Evolutionary conservation across 1,140 invertebrate genomes (phyloP), one percentile per base, ranked within the genome.

Genomic region (Pteromalus puparum): DNA sequence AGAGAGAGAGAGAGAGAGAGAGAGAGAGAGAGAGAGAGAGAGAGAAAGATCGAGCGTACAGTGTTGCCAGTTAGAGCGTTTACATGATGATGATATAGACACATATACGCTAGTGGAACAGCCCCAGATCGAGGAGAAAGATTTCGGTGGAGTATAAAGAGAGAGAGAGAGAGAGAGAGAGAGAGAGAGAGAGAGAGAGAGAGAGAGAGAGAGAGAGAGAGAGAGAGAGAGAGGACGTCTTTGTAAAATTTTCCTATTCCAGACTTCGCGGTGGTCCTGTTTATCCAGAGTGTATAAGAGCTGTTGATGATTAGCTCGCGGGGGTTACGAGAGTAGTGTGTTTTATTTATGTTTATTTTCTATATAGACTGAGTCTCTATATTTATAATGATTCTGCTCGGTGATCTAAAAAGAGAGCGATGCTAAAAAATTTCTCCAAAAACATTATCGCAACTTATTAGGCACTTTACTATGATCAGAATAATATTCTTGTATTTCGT

Each of bases 11-110:
- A 21, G 1, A 72, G 67, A 70, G 18, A 81, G 24, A 24, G 76
- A 24, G 34, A 70, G 24, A 28, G 18, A 24, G 42, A 34, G 30
- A 34, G 30, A 34, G 0, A 28, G 76, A 24, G 34, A 70, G 24
- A 21, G 1, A 72, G 67, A 70, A 26, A 81, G 24, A 24, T 46
- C 1, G 46, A 18, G 26, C 34, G 42, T 73, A 73, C 68, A 73
- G 46, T 28, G 70, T 73, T 73, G 70, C 68, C 79, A 73, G 67
- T 21, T 61, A 61, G 21, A 61, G 53, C 21, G 53, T 61, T 61
- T 61, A 6, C 65, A 18, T 10, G 65, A 10, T 67, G 1, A 28
- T 70, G 24, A 34, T 70, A 70, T 70, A 28, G 24, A 70, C 26
- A 28, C 10, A 6, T n/a, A 61, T 18, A 6, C 26, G n/a, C 7